These are phyloP conservation scores for Brachionus asplanchnoidis DNA, from an alignment of 1,140 invertebrate species.

Conservation along the genomic window DNA sequence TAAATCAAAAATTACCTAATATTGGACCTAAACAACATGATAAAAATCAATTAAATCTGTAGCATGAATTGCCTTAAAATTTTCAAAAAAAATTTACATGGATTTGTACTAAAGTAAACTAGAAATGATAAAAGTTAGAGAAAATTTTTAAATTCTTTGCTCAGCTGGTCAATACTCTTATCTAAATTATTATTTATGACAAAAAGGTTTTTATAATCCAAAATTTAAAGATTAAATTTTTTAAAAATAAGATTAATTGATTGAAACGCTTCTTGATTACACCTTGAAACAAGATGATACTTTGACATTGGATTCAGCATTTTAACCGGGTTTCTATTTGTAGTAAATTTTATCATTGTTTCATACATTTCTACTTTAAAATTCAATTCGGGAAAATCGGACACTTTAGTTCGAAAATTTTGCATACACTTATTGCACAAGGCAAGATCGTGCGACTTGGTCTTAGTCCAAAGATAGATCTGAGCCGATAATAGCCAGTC, in stretches of 20 bases:
- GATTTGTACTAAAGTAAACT: not conserved
- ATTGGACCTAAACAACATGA: not conserved
- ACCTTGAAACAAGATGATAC: not conserved
- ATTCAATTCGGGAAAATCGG: constrained; percentile 13
- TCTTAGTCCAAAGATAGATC: constrained; percentile 13
- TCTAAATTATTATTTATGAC: not conserved
- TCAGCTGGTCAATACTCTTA: not conserved
- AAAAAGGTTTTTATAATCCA: not conserved
- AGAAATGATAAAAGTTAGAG: not conserved
- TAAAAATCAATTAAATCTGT: not conserved
- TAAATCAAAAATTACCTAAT: not conserved
- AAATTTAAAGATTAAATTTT: constrained; percentile 25
- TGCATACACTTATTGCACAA: constrained; percentile 18
- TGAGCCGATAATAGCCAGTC: not conserved
- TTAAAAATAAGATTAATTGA: constrained; percentile 26
- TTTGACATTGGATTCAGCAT: not conserved
- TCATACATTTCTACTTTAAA: constrained; percentile 31
- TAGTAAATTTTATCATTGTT: not conserved
- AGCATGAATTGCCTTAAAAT: not conserved
- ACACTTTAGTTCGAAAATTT: not conserved
- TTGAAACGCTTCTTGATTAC: constrained; percentile 33
- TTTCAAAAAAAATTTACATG: not conserved
- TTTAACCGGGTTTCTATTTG: constrained; percentile 31
- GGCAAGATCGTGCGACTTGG: not conserved
- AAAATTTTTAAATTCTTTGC: not conserved